Conservation (phyloP, 1,140 invertebrate genomes). For the Hesperophylax magnus region DNA sequence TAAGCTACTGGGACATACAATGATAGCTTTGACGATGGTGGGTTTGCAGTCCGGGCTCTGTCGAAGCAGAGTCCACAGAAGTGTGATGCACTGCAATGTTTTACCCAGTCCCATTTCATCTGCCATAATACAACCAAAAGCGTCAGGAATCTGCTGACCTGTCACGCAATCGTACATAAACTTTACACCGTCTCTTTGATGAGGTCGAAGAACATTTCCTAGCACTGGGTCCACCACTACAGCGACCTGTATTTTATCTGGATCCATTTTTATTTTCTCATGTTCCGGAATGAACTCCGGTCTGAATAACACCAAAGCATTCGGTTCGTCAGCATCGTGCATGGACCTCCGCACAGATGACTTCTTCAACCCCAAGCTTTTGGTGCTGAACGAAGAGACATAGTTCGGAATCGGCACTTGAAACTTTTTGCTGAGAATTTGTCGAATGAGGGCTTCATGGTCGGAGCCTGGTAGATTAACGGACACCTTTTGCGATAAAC, state of each 20-base stretch:
- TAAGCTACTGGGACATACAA: slow-evolving; percentile 96
- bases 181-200: slow-evolving; percentile 99
- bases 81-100: slow-evolving; percentile 97
- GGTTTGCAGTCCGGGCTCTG: slow-evolving; percentile 90
- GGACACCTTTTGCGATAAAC: slow-evolving; percentile 60
- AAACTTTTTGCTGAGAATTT: slow-evolving; percentile 91
- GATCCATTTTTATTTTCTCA: slow-evolving; percentile 83
- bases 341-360: slow-evolving; percentile 76
- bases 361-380: slow-evolving; percentile 71
- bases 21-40: slow-evolving; percentile 91
- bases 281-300: slow-evolving; percentile 87
- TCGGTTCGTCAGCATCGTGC: slow-evolving; percentile 95
- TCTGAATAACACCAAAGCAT: slow-evolving; percentile 91
- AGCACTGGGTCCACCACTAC: slow-evolving; percentile 96
- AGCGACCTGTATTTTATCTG: slow-evolving; percentile 81
- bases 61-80: slow-evolving; percentile 94
- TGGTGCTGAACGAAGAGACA: slow-evolving; percentile 78
- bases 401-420: slow-evolving; percentile 96
- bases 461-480: slow-evolving; percentile 65
- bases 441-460: slow-evolving; percentile 79
- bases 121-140: slow-evolving; percentile 98
- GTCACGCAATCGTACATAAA: slow-evolving; percentile 99
- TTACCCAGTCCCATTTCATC: slow-evolving; percentile 99
- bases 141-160: slow-evolving; percentile 88
- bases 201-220: slow-evolving; percentile 92